phyloP scores from a whole-genome alignment of 2,113 vertebrate species.

The Peromyscus maniculatus region DNA sequence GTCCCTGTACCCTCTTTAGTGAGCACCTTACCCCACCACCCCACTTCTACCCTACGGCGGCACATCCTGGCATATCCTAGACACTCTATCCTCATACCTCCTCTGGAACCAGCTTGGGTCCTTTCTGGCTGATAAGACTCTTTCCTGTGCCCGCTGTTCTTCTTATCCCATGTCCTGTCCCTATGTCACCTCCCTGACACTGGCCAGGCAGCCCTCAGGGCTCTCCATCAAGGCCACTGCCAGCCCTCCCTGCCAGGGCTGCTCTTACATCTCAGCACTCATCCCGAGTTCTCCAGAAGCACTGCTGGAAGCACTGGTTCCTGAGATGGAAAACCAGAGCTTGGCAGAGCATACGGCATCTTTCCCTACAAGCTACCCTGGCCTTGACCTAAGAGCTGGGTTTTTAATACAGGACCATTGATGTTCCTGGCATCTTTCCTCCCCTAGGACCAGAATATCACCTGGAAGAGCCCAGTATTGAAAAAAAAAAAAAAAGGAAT shows the following conservation, averaged over 20 bases:
- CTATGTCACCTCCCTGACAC: rapidly evolving
- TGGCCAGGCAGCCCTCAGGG: neutral
- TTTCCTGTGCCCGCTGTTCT: neutral
- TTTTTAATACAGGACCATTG: neutral
- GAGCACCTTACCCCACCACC: neutral
- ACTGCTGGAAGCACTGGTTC: neutral
- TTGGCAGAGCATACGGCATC: neutral
- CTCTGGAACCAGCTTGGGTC: neutral
- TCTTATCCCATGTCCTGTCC: neutral
- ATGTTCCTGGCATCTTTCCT: neutral
- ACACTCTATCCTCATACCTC: neutral
- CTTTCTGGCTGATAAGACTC: neutral
- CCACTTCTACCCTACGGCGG: too few relatives aligned
- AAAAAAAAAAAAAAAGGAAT: neutral
- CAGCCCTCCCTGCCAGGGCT: neutral
- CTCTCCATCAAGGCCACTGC: neutral
- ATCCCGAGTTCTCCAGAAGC: neutral
- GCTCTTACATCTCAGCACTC: neutral
- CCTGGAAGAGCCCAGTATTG: neutral
- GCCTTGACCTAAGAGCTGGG: neutral
- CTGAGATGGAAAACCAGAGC: neutral
- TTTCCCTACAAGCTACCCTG: neutral
- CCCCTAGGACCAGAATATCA: too few relatives aligned
- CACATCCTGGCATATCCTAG: neutral
- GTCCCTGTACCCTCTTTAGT: too few relatives aligned